phyloP scores from a whole-genome alignment of 2,113 vertebrate genomes.

The Stomatorhinus ivindoensis region DNA sequence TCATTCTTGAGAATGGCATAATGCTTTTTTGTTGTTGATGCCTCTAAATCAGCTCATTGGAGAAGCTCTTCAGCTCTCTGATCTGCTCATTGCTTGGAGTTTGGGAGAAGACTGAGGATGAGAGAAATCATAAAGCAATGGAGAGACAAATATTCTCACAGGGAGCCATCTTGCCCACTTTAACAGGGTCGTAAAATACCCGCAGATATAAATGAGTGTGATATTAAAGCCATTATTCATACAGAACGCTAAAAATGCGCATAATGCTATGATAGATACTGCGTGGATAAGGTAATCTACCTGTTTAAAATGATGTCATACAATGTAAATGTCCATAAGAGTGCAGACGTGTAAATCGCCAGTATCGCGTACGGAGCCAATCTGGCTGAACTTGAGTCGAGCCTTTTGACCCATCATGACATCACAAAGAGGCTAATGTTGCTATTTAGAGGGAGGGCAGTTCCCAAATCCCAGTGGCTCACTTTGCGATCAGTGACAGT shows the following conservation, averaged over 20 bases:
- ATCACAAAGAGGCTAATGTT: background rate
- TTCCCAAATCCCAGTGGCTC: conserved; percentile 26
- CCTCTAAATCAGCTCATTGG: background rate
- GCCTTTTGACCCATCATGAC: background rate
- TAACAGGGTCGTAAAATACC: background rate
- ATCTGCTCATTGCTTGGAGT: background rate
- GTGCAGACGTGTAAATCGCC: background rate
- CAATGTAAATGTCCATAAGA: background rate
- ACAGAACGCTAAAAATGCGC: background rate
- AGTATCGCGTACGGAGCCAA: background rate
- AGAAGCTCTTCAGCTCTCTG: background rate
- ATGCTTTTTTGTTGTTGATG: background rate
- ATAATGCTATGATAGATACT: background rate
- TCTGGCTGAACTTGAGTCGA: background rate
- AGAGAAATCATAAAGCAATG: background rate
- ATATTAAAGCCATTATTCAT: background rate
- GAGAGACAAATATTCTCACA: background rate
- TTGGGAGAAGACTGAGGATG: background rate
- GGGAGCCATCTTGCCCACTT: background rate
- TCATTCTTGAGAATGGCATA: background rate
- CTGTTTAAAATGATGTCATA: background rate
- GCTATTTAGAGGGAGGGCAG: background rate
- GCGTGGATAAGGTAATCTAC: background rate
- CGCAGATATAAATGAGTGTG: background rate
- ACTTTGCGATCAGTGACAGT: conserved; percentile 34